These are phyloP conservation scores for Glareola pratincola DNA, from an alignment of 2,113 vertebrate genomes.

Conservation along the genomic window DNA sequence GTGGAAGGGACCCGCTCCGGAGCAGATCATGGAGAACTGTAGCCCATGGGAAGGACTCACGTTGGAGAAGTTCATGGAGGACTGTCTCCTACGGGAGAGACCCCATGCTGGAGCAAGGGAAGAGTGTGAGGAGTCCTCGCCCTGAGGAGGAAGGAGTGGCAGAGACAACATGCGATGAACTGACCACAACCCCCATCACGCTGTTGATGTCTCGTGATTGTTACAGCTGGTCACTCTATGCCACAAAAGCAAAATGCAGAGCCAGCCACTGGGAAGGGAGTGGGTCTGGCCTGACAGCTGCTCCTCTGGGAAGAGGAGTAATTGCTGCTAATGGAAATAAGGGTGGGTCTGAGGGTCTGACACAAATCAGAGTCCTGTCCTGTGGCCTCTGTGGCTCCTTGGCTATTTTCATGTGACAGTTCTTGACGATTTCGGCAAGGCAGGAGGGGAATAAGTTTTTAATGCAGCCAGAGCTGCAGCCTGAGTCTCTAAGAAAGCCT, in stretches of 20 bases:
- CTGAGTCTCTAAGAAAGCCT: not conserved
- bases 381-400: not conserved
- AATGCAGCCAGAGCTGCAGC: not conserved
- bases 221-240: not conserved
- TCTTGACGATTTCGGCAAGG: not conserved
- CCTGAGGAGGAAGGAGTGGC: too few relatives aligned
- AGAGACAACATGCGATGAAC: too few relatives aligned
- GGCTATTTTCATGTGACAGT: not conserved
- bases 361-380: not conserved
- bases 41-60: not conserved
- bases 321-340: not conserved
- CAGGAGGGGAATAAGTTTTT: not conserved
- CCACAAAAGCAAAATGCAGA: not conserved
- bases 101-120: too few relatives aligned
- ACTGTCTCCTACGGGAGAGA: too few relatives aligned
- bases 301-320: not conserved
- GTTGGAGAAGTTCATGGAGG: not conserved
- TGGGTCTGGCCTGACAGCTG: fast-evolving
- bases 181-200: not conserved
- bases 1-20: not conserved
- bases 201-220: not conserved
- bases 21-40: not conserved
- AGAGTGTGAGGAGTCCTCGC: too few relatives aligned
- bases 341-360: not conserved
- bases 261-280: not conserved